Evolutionary conservation across 2,113 vertebrate species (phyloP), one percentile per base, ranked within the genome.

Genomic region (Beaufortia kweichowensis): DNA sequence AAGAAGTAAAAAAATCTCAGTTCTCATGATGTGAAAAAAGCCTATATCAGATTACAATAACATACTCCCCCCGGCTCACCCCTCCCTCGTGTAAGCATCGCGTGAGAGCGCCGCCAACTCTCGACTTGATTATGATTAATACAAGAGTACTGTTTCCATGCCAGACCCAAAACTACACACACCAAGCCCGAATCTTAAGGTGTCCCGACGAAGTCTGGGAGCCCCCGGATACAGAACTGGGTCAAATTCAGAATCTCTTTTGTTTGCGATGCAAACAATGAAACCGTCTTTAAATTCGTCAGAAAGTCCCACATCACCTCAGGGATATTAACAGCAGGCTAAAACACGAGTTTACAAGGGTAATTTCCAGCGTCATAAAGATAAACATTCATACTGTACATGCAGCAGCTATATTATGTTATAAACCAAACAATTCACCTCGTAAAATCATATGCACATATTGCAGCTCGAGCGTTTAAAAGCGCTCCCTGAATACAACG

Each of bases 51-150:
- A 89, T 92, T 92, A 90, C 91, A 82, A 87, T 85, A 85, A 86
- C 83, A 85, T 84, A 78, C 79, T 78, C 85, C 84, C 85, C 86
- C 79, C 68, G 66, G 75, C 84, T 55, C 84, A 64, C 87, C 88
- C 90, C 90, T 90, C 90, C 90, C 89, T 88, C 86, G 61, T 85
- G 86, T 87, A 85, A 88, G 88, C 89, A 91, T 92, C 57, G 91
- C 90, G 90, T 92, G 91, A 90, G 89, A 91, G 88, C 31, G 67
- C 86, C 85, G 82, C 80, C 69, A 57, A 83, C 88, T 87, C 85
- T 85, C 79, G 83, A 87, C 87, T 89, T 88, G 87, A 91, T 90
- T 90, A 89, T 89, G 91, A 91, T 89, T 89, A 91, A 90, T 90
- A 87, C 90, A 89, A 86, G 89, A 90, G 85, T 83, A 84, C 75